Evolutionary conservation across 2,888 invertebrate species (phyloP).

Genomic region (Ceraclea dissimilis): DNA sequence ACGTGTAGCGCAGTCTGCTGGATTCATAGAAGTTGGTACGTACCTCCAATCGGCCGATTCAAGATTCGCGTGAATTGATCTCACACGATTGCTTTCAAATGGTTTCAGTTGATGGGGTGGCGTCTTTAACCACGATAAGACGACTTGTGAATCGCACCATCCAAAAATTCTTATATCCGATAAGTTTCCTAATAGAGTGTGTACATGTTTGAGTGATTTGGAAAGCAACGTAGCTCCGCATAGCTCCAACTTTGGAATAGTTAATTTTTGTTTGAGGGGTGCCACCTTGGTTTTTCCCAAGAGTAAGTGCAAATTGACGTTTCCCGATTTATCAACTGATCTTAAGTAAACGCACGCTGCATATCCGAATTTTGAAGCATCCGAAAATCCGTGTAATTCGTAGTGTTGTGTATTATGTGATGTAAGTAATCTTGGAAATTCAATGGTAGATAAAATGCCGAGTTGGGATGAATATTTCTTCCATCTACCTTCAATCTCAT

Average conservation of each 20-base stretch:
- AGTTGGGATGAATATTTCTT: not conserved
- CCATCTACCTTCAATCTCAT: not conserved
- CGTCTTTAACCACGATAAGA: slow-evolving; percentile 1
- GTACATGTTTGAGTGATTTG: not conserved
- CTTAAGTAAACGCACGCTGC: not conserved
- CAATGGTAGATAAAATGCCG: not conserved
- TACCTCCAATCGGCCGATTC: not conserved
- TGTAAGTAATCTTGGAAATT: not conserved
- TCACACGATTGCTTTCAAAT: slow-evolving; percentile 1
- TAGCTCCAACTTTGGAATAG: not conserved
- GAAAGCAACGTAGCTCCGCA: not conserved
- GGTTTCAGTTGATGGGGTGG: not conserved
- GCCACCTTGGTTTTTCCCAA: not conserved
- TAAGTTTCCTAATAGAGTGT: not conserved
- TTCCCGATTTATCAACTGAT: not conserved
- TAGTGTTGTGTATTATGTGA: not conserved
- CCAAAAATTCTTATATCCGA: not conserved
- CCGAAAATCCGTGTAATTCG: slow-evolving; percentile 1
- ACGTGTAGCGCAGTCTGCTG: not conserved
- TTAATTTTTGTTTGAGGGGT: slow-evolving; percentile 2
- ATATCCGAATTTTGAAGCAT: not conserved
- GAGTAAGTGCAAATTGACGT: not conserved
- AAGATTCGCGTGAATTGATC: not conserved
- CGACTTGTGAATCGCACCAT: slow-evolving; percentile 1
- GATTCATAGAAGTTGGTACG: not conserved